Conservation (phyloP, 2,113 vertebrate species). For the Paradisaea rubra region DNA sequence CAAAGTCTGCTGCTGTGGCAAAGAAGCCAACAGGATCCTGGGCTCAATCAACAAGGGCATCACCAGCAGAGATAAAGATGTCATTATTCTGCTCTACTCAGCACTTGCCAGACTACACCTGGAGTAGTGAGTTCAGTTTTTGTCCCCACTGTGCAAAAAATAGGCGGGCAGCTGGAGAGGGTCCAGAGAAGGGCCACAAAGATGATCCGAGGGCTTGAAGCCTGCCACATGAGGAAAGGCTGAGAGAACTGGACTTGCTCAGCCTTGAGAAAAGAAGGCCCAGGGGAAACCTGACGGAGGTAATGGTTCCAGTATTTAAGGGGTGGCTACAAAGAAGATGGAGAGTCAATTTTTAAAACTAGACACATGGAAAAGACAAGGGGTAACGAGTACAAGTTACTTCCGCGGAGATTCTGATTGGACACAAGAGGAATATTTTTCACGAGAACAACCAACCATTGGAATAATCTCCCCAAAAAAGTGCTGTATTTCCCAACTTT, state of each 20-base stretch:
- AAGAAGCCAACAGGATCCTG: neutral
- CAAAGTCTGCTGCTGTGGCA: neutral
- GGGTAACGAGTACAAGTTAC: neutral
- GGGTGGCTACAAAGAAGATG: neutral
- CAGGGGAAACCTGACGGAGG: neutral
- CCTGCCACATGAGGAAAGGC: neutral
- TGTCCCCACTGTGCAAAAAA: neutral
- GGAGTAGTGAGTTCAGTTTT: neutral
- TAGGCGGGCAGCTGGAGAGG: neutral
- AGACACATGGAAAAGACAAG: neutral
- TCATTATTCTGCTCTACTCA: neutral
- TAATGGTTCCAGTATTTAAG: neutral
- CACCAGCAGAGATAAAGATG: neutral
- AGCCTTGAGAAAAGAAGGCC: neutral
- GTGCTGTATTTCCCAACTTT: neutral
- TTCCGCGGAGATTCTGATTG: fast-evolving
- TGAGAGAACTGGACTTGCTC: neutral
- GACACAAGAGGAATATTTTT: neutral
- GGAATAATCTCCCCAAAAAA: neutral
- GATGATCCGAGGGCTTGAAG: neutral
- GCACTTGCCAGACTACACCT: neutral
- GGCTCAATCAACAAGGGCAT: neutral
- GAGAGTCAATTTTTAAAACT: neutral
- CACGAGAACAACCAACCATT: neutral
- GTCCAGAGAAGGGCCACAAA: neutral